Percentiles rank a stretch among this genome's conserved stretches.
phyloP scores from a whole-genome alignment of 2,888 invertebrate species.

The Euclidia mi region DNA sequence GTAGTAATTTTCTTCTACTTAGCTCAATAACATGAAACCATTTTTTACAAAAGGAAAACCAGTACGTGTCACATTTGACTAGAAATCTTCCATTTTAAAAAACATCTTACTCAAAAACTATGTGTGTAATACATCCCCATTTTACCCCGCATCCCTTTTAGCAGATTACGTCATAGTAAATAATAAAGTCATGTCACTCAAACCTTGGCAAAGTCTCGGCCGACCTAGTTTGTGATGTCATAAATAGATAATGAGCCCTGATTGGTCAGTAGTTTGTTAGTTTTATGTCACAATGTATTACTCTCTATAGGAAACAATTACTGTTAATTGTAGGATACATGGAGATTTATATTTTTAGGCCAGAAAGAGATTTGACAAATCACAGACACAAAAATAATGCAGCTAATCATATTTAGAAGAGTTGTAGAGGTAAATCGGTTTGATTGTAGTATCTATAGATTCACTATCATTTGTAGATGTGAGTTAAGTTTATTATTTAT shows the following conservation, averaged over 20 bases:
- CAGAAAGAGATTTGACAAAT: too few species aligned
- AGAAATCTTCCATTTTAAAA: too few species aligned
- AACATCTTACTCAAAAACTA: constrained; percentile 1
- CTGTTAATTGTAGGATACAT: background rate
- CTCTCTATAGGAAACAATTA: constrained; percentile 10
- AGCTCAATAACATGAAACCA: too few species aligned
- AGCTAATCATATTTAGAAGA: too few species aligned
- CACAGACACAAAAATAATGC: too few species aligned
- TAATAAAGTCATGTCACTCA: constrained; percentile 29
- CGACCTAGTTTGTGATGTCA: constrained; percentile 25
- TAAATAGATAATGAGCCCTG: constrained; percentile 21
- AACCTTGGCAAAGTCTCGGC: constrained; percentile 19
- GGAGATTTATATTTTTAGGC: background rate
- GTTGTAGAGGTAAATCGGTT: too few species aligned
- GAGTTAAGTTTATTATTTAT: too few species aligned
- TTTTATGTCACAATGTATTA: constrained; percentile 9
- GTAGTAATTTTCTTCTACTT: too few species aligned
- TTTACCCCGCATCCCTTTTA: constrained; percentile 22
- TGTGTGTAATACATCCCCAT: constrained; percentile 1
- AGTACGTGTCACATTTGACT: too few species aligned
- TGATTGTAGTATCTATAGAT: too few species aligned
- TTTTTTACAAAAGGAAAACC: too few species aligned
- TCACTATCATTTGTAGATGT: too few species aligned
- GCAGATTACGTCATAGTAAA: constrained; percentile 34
- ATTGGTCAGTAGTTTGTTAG: constrained; percentile 30